Conservation (phyloP, 2,888 invertebrate genomes). For the Amphipoea lucens region DNA sequence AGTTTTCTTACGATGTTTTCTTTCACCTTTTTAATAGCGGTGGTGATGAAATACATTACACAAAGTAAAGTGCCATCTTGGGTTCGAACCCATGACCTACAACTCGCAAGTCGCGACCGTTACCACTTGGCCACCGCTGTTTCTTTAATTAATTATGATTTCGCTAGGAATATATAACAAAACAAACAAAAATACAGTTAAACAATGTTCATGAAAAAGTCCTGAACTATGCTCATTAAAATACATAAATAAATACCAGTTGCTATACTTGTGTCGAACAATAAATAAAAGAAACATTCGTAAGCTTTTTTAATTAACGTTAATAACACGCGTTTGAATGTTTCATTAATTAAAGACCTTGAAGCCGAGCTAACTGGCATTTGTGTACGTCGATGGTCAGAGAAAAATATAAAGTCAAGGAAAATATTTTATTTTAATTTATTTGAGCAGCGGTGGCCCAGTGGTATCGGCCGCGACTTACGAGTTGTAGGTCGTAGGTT, state of each 20-base stretch:
- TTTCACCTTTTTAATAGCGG: no score
- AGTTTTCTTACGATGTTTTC: no score
- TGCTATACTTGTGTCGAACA: constrained; percentile 15
- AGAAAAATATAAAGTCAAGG: neutral
- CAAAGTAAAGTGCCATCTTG: no score
- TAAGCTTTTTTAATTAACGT: constrained; percentile 28
- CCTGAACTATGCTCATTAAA: constrained; percentile 17
- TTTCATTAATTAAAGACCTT: constrained; percentile 26
- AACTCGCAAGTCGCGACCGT: no score
- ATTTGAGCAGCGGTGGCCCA: no score
- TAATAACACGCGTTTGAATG: constrained; percentile 15
- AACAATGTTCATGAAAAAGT: constrained; percentile 11
- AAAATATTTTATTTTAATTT: neutral
- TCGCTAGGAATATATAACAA: no score
- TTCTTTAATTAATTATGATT: neutral
- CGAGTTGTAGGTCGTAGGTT: no score
- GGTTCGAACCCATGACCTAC: no score
- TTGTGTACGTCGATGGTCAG: neutral
- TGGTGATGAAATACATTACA: no score
- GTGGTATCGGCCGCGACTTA: no score
- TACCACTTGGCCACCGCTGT: no score
- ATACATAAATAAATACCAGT: constrained; percentile 25
- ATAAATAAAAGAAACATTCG: neutral
- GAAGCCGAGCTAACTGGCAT: neutral
- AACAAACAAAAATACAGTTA: no score